Base-by-base conservation (phyloP, 2,797 vertebrate species). In the Iguana delicatissima region DNA sequence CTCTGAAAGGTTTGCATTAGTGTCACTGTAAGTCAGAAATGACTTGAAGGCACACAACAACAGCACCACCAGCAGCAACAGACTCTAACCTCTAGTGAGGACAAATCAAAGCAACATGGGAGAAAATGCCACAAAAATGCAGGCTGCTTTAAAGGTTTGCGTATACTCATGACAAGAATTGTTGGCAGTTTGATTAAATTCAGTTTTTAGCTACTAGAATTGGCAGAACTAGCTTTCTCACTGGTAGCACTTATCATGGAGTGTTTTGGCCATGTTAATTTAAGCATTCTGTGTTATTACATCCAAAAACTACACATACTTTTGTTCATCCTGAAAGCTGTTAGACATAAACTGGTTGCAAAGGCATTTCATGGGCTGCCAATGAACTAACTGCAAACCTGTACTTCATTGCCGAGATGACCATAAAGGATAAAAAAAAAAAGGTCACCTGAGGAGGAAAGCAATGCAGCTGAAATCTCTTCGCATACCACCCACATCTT, bases 251-350 rank as follows among this genome's bases (percentile, higher is more conserved):
- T n/a, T 20, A 74, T 8, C 38, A 79, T 50, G 29, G 42, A 46
- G 35, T 59, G 38, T 64, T 83, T 82, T 77, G 18, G 79, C 38
- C 52, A 38, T 18, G 9, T 57, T 76, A 74, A 80, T 32, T 0
- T 79, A 46, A 88, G 80, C 13, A 6, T 10, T 86, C 90, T 67
- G 50, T 52, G 85, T 91, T 74, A 81, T 84, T 87, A 87, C 18
- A 59, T 74, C 52, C 64, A 14, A 2, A 57, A 64, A n/a, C 89
- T 50, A 90, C n/a, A 16, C 10, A 74, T 73, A 50, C 7, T 55
- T 88, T 14, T 0, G 55, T 9, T 89, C 77, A 5, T 64, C 20
- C 59, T 76, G 88, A 50, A 35, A 88, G 81, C 9, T 52, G 24
- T 26, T 18, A 69, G 73, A 89, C 29, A 20, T 46, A 20, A 20